Evolutionary conservation across 2,888 invertebrate genomes (phyloP), one percentile per base, ranked within the genome.

Genomic region (Fragum sueziense): DNA sequence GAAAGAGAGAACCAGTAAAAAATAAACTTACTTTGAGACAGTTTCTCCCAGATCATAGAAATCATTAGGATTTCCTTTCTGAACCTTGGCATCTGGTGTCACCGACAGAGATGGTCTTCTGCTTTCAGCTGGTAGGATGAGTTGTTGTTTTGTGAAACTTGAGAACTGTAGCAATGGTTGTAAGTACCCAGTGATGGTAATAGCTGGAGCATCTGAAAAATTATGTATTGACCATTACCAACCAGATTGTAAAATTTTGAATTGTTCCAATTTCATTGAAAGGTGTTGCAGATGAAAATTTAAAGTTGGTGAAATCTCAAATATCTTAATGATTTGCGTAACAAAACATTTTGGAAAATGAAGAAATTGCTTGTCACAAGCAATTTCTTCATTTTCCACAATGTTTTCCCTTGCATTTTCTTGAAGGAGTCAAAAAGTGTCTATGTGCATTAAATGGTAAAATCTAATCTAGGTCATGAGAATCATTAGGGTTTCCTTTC

Each of bases 1-100:
- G n/a, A n/a, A n/a, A n/a, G n/a, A n/a, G n/a, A n/a, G 31, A 57
- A 34, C 31, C 2, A 7, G 11, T 22, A 69, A 7, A 33, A 11
- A 2, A n/a, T 20, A 14, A 20, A 67, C 85, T 74, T 65, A 88
- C 88, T 83, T 88, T 59, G 85, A 81, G 11, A 88, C 69, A 25
- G 76, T 65, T 25, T 82, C 80, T 20, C 82, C 78, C 31, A 88
- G 69, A 31, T 79, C 81, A 77, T 85, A 88, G 17, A 68, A 80
- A 11, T 82, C 82, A 11, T 84, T 86, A 17, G 85, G 85, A 27
- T 79, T 68, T 17, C 70, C 67, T 61, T 85, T 79, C 41, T 74
- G 74, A 3, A 86, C 41, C 29, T 65, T 76, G 29, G 80, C 76
- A 11, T 78, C 86, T n/a, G 74, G 70, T 14, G 59, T 72, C 7